Evolutionary conservation across 1,140 invertebrate species (phyloP).

Genomic region (Listronotus oregonensis): DNA sequence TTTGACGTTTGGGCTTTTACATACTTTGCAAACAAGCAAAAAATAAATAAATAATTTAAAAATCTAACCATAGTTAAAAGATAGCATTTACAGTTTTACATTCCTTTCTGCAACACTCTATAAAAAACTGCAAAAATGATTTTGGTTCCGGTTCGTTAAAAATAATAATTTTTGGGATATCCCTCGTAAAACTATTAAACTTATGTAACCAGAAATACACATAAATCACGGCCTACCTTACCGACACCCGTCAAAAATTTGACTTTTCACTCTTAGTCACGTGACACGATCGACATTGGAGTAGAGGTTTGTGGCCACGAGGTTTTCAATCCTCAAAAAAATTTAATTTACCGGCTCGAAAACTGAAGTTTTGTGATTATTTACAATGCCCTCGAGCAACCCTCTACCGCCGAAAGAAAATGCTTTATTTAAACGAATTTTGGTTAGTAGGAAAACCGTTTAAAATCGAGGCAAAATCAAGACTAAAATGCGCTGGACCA

Average conservation of each 20-base stretch:
- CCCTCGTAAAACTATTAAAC: background rate
- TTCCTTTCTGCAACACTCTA: too few species aligned
- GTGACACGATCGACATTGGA: conserved; percentile 73
- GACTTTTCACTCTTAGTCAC: conserved; percentile 55
- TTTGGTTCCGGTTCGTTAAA: too few species aligned
- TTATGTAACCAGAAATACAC: conserved; percentile 7
- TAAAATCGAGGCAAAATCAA: conserved; percentile 22
- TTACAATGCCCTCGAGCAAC: conserved; percentile 86
- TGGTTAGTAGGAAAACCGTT: conserved; percentile 74
- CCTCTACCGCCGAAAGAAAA: conserved; percentile 98
- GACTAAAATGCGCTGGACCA: conserved; percentile 13
- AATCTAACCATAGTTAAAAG: too few species aligned
- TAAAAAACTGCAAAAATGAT: too few species aligned
- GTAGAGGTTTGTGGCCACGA: conserved; percentile 72
- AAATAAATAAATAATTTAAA: too few species aligned
- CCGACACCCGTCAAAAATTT: conserved; percentile 22
- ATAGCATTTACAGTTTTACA: too few species aligned
- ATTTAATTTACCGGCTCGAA: conserved; percentile 67
- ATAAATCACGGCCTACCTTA: conserved; percentile 14
- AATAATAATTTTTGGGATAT: background rate
- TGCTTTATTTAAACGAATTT: conserved; percentile 97
- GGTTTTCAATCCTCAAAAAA: conserved; percentile 66
- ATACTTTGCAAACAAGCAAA: too few species aligned
- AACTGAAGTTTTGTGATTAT: conserved; percentile 64
- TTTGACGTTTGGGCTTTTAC: too few species aligned